Evolutionary conservation across 2,113 vertebrate genomes (phyloP).

Genomic region (Chlorocebus sabaeus): DNA sequence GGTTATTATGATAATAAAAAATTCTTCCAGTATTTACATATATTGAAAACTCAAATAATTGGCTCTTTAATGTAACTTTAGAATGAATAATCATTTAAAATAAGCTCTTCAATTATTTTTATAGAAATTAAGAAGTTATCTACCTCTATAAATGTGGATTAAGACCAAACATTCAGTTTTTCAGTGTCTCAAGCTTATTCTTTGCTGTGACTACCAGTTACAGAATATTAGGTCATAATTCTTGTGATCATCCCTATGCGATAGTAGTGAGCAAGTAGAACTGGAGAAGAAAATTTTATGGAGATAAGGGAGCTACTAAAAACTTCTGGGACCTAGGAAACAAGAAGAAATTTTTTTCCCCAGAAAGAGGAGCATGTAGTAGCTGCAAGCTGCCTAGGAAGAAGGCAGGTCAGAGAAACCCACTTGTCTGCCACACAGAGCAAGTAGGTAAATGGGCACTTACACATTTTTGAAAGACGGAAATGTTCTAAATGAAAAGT

Average conservation of each 20-base stretch:
- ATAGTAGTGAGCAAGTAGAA: background rate
- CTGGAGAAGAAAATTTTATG: background rate
- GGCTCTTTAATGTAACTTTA: background rate
- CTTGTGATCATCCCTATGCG: background rate
- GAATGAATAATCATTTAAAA: slow-evolving; percentile 24
- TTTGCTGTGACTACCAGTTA: background rate
- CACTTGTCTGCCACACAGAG: background rate
- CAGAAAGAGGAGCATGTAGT: background rate
- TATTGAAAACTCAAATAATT: background rate
- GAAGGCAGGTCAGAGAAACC: background rate
- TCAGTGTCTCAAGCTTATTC: slow-evolving; percentile 13
- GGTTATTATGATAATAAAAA: background rate
- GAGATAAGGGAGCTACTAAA: background rate
- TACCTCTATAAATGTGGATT: slow-evolving; percentile 1
- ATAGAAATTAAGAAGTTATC: background rate
- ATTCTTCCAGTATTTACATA: background rate
- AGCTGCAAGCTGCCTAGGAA: background rate
- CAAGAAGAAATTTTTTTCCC: background rate
- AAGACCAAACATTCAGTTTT: slow-evolving; percentile 31
- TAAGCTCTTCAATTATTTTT: slow-evolving; percentile 17
- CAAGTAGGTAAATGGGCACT: background rate
- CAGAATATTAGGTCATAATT: background rate
- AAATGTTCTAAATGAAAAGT: background rate
- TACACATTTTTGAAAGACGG: background rate
- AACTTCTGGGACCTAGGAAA: background rate